These are phyloP conservation scores for Zosterops lateralis DNA, from an alignment of 2,113 vertebrate genomes.

Conservation along the genomic window DNA sequence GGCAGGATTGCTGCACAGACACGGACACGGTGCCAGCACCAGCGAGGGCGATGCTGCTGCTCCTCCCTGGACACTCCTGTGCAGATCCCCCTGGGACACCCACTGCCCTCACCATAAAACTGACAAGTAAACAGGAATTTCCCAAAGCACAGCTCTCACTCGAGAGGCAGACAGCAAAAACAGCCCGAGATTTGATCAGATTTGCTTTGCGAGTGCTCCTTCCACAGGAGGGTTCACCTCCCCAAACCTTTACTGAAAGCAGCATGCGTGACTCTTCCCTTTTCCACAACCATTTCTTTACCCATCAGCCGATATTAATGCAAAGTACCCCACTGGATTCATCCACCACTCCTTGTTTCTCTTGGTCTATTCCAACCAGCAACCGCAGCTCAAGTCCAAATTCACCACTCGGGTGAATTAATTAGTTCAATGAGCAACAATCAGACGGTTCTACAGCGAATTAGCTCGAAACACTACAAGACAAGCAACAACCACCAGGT, in stretches of 20 bases:
- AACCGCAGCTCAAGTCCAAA: neutral
- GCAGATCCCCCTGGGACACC: neutral
- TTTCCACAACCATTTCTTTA: neutral
- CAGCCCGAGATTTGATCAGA: neutral
- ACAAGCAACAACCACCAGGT: neutral
- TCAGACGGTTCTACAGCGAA: neutral
- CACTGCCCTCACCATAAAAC: neutral
- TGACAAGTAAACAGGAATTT: neutral
- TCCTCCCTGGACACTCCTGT: neutral
- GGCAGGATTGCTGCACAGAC: neutral
- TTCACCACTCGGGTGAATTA: neutral
- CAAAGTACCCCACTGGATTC: neutral
- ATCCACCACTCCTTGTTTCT: neutral
- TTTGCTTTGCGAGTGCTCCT: neutral
- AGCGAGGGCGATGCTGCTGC: neutral
- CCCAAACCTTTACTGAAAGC: neutral
- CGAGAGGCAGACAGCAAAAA: neutral
- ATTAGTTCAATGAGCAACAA: neutral
- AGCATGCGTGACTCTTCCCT: neutral
- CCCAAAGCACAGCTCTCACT: neutral
- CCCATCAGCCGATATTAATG: neutral
- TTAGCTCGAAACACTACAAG: neutral
- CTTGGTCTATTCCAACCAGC: neutral
- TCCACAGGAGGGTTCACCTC: neutral
- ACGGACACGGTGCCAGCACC: neutral